A percentile compares a stretch with the other conserved stretches of the same genome.
These are phyloP conservation scores for Actinia tenebrosa DNA, from an alignment of 64 coral and sea anemone species.

Conservation along the genomic window DNA sequence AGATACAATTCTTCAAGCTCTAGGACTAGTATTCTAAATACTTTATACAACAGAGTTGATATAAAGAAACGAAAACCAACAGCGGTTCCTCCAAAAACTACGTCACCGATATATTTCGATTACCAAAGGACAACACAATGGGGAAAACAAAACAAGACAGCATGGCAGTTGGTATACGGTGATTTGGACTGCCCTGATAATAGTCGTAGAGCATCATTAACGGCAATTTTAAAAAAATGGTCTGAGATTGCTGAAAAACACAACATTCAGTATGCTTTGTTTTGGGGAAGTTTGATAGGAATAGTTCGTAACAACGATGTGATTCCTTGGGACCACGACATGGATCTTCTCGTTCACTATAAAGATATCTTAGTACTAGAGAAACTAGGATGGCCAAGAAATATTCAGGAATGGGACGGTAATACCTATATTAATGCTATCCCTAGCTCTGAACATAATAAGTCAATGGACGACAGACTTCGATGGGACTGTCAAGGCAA, in stretches of 20 bases:
- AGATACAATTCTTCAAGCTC: neutral
- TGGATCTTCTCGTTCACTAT: slow-evolving; percentile 36
- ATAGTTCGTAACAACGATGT: slow-evolving; percentile 50
- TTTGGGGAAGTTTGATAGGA: slow-evolving; percentile 42
- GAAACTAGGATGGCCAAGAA: slow-evolving; percentile 27
- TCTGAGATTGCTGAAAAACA: slow-evolving; percentile 21
- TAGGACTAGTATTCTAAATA: neutral
- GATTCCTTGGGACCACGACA: slow-evolving; percentile 55
- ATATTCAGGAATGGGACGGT: neutral
- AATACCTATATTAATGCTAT: slow-evolving; percentile 15
- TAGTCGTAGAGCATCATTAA: slow-evolving; percentile 15
- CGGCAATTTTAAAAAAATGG: slow-evolving; percentile 35
- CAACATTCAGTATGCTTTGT: slow-evolving; percentile 46
- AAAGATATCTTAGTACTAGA: slow-evolving; percentile 36
- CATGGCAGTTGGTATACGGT: slow-evolving; percentile 37
- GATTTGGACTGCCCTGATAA: slow-evolving; percentile 53
- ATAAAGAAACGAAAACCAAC: neutral
- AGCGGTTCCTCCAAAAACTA: neutral
- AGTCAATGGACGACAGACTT: slow-evolving; percentile 3
- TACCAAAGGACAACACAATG: neutral
- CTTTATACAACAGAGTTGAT: neutral
- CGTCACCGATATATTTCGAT: neutral
- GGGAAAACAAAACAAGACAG: slow-evolving; percentile 13
- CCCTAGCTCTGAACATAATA: slow-evolving; percentile 21
- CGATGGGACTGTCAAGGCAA: slow-evolving; percentile 17